Evolutionary conservation across 2,888 invertebrate genomes (phyloP).

Genomic region (Andricus curvator): DNA sequence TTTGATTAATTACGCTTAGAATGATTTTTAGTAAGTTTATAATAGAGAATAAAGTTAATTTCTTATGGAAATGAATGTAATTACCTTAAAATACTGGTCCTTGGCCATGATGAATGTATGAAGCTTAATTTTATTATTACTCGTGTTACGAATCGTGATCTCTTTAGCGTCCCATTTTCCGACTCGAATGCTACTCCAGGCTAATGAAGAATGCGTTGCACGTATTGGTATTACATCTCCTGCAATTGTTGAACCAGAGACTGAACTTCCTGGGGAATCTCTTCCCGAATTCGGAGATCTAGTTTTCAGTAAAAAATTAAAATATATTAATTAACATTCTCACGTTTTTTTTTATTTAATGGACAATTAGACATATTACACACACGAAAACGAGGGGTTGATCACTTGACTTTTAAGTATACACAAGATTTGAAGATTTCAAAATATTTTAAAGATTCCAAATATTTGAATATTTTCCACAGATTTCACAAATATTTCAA

Average conservation of each 20-base stretch:
- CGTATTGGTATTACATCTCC: constrained; percentile 79
- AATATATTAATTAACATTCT: too few species aligned
- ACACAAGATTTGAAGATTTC: too few species aligned
- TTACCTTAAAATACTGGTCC: constrained; percentile 75
- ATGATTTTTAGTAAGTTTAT: background rate
- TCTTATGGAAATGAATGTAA: constrained; percentile 45
- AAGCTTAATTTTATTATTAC: constrained; percentile 80
- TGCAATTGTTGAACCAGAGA: constrained; percentile 67
- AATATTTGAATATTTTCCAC: too few species aligned
- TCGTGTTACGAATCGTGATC: constrained; percentile 81
- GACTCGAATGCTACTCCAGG: constrained; percentile 82
- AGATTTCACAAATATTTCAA: too few species aligned
- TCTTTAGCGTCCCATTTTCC: constrained; percentile 80
- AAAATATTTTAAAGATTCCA: too few species aligned
- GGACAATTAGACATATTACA: too few species aligned
- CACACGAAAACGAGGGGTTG: background rate
- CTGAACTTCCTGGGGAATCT: constrained; percentile 72
- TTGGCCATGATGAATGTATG: constrained; percentile 78
- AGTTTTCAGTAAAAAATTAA: background rate
- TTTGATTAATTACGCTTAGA: background rate
- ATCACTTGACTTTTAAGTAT: too few species aligned
- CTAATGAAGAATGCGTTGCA: constrained; percentile 80
- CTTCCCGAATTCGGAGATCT: constrained; percentile 70
- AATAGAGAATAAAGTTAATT: background rate
- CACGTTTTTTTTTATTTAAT: too few species aligned